Evolutionary conservation across 2,113 vertebrate species (phyloP), one percentile per base, ranked within the genome.

Genomic region (Balaeniceps rex): DNA sequence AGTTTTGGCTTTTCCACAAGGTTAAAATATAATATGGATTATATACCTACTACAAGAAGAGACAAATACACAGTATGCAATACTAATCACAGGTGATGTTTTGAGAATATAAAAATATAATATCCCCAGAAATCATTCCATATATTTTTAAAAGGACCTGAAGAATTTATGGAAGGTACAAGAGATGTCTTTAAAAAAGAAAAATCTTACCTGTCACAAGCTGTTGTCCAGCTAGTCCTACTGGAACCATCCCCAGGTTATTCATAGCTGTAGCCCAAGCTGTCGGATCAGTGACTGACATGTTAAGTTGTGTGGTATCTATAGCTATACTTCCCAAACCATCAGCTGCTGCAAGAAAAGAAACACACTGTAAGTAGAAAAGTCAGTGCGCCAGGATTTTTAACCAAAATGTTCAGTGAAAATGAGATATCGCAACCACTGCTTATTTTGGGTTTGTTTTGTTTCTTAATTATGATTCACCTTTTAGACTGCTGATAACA

Each of bases 251-350:
- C 91, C 99, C 99, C 90, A 99, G 93, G 97, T 99, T 99, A 98
- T 98, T 99, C 99, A 99, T 99, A 96, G 99, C 99, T 2, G 99
- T 99, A 78, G 99, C 98, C 99, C 99, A 99, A 92, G 99, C 99
- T 1, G 98, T 98, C 3, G 99, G 99, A 95, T 99, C 99, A 15
- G 98, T 96, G 64, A 99, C 98, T 5, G 99, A 98, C 98, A 99
- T 98, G 79, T 97, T 98, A 91, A 99, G 98, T 95, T 99, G 99
- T 68, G 98, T 98, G 38, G 99, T 99, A 87, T 99, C 99, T 60
- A 98, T 97, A 54, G 98, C 98, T 97, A 99, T 98, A 92, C 98
- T 98, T 94, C 98, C 98, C 96, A 99, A 98, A 95, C 99, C 98
- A 87, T 99, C 99, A 61, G 99, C 99, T 96, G 98, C 99, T 99